phyloP scores from a whole-genome alignment of 2,888 invertebrate genomes.

The Sinohyriopsis cumingii region DNA sequence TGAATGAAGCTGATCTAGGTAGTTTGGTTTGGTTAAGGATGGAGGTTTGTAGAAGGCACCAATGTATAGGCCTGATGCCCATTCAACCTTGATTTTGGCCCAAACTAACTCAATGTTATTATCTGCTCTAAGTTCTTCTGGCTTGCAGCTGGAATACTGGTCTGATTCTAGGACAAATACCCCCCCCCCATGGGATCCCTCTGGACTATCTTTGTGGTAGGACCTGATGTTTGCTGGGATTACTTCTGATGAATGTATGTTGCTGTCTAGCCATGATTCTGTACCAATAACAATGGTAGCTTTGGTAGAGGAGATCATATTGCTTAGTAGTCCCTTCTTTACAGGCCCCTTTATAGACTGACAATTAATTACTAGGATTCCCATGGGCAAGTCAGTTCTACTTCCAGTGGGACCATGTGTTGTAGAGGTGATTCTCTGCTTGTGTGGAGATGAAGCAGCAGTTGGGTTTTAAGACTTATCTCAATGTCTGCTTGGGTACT shows the following conservation, averaged over 20 bases:
- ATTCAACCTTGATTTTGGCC: constrained; percentile 5
- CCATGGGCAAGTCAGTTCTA: no score
- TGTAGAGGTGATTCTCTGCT: constrained; percentile 1
- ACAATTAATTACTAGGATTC: no score
- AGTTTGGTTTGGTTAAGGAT: neutral
- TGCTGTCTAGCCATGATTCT: constrained; percentile 10
- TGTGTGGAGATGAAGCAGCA: constrained; percentile 3
- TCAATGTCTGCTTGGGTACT: neutral
- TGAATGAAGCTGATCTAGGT: constrained; percentile 4
- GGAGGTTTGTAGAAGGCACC: constrained; percentile 9
- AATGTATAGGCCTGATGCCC: constrained; percentile 4
- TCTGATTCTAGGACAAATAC: constrained; percentile 6
- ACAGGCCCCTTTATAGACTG: neutral
- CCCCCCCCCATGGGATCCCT: constrained; percentile 6
- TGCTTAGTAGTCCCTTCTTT: constrained; percentile 2
- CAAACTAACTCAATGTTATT: constrained; percentile 2
- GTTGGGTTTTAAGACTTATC: constrained; percentile 1
- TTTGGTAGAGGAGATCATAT: constrained; percentile 1
- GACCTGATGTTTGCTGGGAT: neutral
- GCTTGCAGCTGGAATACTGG: constrained; percentile 5
- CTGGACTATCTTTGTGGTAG: constrained; percentile 4
- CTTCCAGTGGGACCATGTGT: no score
- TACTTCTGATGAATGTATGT: constrained; percentile 1
- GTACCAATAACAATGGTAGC: constrained; percentile 10
- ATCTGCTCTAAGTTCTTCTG: constrained; percentile 4